Evolutionary conservation across 2,888 invertebrate genomes (phyloP), one percentile per base, ranked within the genome.

Genomic region (Ophion obscuratus): DNA sequence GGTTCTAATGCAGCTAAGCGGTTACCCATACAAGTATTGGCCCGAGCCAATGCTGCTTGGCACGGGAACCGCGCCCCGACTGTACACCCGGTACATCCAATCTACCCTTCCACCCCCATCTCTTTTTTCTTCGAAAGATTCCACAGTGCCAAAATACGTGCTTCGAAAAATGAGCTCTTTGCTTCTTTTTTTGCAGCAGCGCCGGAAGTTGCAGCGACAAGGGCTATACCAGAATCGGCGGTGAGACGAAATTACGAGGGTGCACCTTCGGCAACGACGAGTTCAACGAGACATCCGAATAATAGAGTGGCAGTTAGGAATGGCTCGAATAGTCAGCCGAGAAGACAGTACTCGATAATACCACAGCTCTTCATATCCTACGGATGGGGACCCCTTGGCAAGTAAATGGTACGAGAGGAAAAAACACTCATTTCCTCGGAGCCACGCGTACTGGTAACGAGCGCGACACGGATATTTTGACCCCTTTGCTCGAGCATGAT

Each of bases 351-450:
- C 87, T 94, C 94, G 11, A 94, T 94, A 74, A 94, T 95, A 88
- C 95, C 95, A 2, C 95, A 95, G 85, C 90, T 95, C 24, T 95
- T 95, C 89, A 94, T 95, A 74, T 95, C 95, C 0, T 95, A 95
- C 86, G 95, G 95, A 17, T 95, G 95, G 95, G 95, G 95, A 9
- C 95, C 95, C 2, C 90, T 94, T n/a, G 95, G 95, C 59, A 94
- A 94, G 91, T 94, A 93, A 27, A 76, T 9, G 57, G 44, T 27
- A 36, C 24, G 14, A 44, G 53, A 75, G 57, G 75, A 24, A 44
- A 68, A 66, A 20, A 77, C 3, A 61, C 47, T 59, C n/a, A 20
- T 76, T 53, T 36, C 24, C 2, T n/a, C 11, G 27, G 67, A 31
- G n/a, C 57, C 40, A 10, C 27, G 31, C 31, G 27, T 36, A 76